Evolutionary conservation across 2,113 vertebrate genomes (phyloP), one percentile per base, ranked within the genome.

Genomic region (Oenanthe oenanthe): DNA sequence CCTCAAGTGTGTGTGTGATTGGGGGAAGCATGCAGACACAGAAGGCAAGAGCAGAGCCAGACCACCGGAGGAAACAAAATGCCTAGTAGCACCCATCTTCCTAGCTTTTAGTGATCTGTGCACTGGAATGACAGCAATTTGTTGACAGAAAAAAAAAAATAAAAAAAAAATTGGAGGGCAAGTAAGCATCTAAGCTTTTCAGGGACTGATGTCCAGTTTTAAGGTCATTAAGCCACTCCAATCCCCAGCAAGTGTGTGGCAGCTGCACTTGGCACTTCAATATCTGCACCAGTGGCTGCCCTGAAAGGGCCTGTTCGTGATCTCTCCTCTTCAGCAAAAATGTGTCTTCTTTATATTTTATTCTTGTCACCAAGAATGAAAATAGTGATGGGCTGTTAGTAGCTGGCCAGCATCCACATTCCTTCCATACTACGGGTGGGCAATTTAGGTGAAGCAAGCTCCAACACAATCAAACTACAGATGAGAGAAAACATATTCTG

Each of bases 171-270:
- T 1, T 25, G 11, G 20, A 81, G 43, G 36, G 17, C 74, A 89
- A 77, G 24, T 13, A 80, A 57, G 17, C 8, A 5, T 42, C 28
- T 12, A 34, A 45, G 19, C 54, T 77, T 51, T 87, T 62, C 31
- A 58, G 32, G 56, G 61, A 58, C 38, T 26, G 15, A 63, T 70
- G 89, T 47, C 74, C 43, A 71, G 65, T 81, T 81, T 89, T 71
- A 74, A 80, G 6, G n/a, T 84, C 54, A 40, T 81, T 66, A 89
- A 93, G 77, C 7, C 51, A 34, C 12, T 62, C 47, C 47, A 92
- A 34, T 45, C 40, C 47, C 68, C 36, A 68, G 42, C 3, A 0
- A 66, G 10, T 14, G 40, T 0, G 0, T 25, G 36, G 22, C 38
- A 77, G 60, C 65, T 78, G 47, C 16, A 17, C 12, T 63, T 80